Base-by-base conservation (phyloP, 2,113 vertebrate species). In the Panurus biarmicus region DNA sequence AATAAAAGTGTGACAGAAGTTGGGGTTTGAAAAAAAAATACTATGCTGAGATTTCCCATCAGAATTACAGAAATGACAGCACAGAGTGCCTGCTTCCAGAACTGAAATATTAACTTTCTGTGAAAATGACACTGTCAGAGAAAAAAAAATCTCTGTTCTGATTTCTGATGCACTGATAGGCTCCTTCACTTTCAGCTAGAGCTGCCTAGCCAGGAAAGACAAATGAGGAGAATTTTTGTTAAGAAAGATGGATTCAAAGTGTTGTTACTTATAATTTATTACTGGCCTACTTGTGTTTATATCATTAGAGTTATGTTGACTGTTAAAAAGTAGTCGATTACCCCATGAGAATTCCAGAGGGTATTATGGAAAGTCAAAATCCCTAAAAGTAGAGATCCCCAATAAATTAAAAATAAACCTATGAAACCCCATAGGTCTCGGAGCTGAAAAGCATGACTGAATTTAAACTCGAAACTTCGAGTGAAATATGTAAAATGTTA, bases 1-100 rank as follows among this genome's bases (percentile, higher is more conserved):
- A 87, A 72, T 65, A 48, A 25, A 77, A 60, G 25, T 20, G 19
- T 0, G 1, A 19, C 4, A 2, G 60, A 78, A 66, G 16, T 0
- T 54, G 23, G 4, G 53, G 44, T 83, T 78, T 38, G 38, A 66
- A 38, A 66, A 61, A 25, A 53, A 66, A 82, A 33, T 16, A 66
- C 17, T 60, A n/a, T 31, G 1, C 10, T 66, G 51, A 44, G 35
- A n/a, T 23, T 72, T 77, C 53, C 62, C 35, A 38, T 21, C 53
- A 66, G 28, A 54, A n/a, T n/a, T 60, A 48, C 53, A 72, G 47
- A 88, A 78, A 29, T 23, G 10, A 57, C 60, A n/a, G 23, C 51
- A 54, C 16, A 48, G 40, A 47, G 3, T 47, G 12, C 40, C 58
- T 71, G 19, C 31, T 67, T 65, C 57, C 15, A 44, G 40, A 66